A percentile compares a stretch with the other conserved stretches of the same genome.
Conservation (phyloP, 2,888 invertebrate genomes). For the Anthophora plumipes region DNA sequence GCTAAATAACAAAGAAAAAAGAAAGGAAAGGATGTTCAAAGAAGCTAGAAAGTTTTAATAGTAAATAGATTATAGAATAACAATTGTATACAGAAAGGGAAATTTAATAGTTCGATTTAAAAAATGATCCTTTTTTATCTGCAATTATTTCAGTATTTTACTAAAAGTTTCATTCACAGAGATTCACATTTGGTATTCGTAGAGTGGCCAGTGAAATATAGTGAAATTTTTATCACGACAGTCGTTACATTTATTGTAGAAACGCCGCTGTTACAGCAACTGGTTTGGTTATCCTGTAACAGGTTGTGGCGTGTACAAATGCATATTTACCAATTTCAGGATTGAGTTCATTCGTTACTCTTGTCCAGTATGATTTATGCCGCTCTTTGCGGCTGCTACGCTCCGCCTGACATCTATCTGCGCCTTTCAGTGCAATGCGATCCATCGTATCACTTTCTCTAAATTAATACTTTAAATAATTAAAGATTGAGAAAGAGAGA, state of each 20-base stretch:
- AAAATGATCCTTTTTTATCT: no score
- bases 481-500: no score
- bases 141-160: no score
- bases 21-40: no score
- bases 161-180: no score
- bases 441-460: background rate
- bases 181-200: background rate
- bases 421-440: background rate
- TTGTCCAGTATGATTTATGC: conserved; percentile 18
- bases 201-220: conserved; percentile 14
- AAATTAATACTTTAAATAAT: conserved; percentile 15
- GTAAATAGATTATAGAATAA: no score
- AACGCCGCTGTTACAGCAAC: conserved; percentile 1
- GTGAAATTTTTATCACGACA: background rate
- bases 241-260: background rate
- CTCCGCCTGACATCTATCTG: background rate
- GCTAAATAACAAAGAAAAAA: no score
- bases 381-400: background rate
- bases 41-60: no score
- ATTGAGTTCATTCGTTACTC: conserved; percentile 14
- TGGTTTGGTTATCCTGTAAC: conserved; percentile 2
- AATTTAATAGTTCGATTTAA: no score
- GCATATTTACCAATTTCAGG: conserved; percentile 29
- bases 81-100: no score
- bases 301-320: conserved; percentile 12